Conservation (phyloP, 2,888 invertebrate genomes). For the Acronicta aceris region DNA sequence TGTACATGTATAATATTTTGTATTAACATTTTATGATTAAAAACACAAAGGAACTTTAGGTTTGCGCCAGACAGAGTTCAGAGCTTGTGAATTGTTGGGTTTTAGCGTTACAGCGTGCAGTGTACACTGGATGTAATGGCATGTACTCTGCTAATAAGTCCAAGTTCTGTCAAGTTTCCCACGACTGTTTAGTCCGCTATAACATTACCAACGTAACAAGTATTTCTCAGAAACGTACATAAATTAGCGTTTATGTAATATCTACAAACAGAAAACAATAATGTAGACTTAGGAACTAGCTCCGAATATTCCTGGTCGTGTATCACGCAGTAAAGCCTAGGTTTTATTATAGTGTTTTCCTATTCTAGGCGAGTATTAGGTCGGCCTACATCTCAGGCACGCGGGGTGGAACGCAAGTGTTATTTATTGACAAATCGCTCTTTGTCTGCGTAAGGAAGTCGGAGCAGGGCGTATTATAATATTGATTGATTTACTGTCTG, state of each 20-base stretch:
- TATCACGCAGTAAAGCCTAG: constrained; percentile 15
- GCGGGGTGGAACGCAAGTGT: constrained; percentile 43
- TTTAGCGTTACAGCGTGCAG: constrained; percentile 11
- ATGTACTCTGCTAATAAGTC: constrained; percentile 5
- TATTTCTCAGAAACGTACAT: constrained; percentile 6
- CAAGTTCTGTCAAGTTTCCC: not conserved
- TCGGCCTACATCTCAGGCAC: constrained; percentile 35
- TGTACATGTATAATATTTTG: constrained; percentile 47
- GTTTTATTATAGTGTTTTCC: constrained; percentile 30
- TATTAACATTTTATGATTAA: constrained; percentile 58
- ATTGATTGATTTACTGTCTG: constrained; percentile 25
- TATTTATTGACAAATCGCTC: constrained; percentile 48
- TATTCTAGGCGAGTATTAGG: constrained; percentile 34
- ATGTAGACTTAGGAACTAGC: constrained; percentile 14
- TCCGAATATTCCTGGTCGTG: constrained; percentile 13
- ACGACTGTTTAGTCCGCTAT: not conserved
- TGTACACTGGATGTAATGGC: constrained; percentile 5
- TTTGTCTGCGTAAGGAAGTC: constrained; percentile 19
- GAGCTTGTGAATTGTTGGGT: constrained; percentile 25
- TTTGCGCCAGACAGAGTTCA: constrained; percentile 43
- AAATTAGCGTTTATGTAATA: constrained; percentile 18
- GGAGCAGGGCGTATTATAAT: constrained; percentile 8
- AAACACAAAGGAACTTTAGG: constrained; percentile 36
- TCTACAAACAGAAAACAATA: constrained; percentile 22
- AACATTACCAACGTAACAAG: not conserved